Evolutionary conservation across 2,888 invertebrate species (phyloP), one percentile per base, ranked within the genome.

Genomic region (Agrochola macilenta): DNA sequence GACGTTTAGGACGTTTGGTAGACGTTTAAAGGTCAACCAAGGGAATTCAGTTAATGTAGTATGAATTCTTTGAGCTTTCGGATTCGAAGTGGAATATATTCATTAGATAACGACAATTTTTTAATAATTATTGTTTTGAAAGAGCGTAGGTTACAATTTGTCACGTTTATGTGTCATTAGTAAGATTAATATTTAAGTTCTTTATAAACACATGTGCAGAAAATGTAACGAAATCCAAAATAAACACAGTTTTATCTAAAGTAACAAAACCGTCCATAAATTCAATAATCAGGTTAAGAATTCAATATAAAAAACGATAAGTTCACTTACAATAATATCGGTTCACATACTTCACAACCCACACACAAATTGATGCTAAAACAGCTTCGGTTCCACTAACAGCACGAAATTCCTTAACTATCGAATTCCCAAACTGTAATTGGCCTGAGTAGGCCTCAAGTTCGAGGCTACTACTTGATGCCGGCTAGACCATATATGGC

Each of bases 401-500:
- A 74, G 69, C 63, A 69, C 49, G 46, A 76, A 89, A 87, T 87
- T 85, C 72, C 77, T 60, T 73, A 74, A 66, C 81, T 73, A 87
- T 83, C 66, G 70, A 82, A 84, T 89, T 88, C 82, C 52, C 74
- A 78, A 86, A 81, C 76, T 68, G 75, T 79, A 88, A 86, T 84
- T 84, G 82, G 86, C 71, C 60, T 82, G 87, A 75, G 72, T 81
- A 84, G 76, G 87, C 81, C 76, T 86, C 87, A 88, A 88, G 88
- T 89, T 88, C 88, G 88, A 86, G 89, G 89, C 54, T 77, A 86
- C 76, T 74, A 81, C 63, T 74, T 58, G 74, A 81, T 78, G 64
- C 61, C 61, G 66, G 64, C 80, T 78, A 35, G 30, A 60, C 88
- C 88, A 81, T 89, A 86, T 86, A 89, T 74, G 84, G 86, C 20